These are phyloP conservation scores for Dicrostonyx torquatus DNA, from an alignment of 2,797 vertebrate genomes.

Conservation along the genomic window DNA sequence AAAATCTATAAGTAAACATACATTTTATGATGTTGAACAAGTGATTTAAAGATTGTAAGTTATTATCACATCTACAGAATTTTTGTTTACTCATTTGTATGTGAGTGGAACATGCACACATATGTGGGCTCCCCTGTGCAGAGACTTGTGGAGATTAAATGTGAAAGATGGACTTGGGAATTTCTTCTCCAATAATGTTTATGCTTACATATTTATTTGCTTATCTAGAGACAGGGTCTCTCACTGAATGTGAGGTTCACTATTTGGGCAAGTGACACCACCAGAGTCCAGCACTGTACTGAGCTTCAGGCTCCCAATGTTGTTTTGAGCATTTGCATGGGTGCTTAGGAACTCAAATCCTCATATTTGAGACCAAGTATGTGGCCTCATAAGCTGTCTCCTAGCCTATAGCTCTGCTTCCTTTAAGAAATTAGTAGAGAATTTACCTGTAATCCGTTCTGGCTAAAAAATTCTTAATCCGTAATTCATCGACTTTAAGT, in stretches of 20 bases:
- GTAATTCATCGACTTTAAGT: slow-evolving; percentile 38
- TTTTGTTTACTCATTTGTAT: background rate
- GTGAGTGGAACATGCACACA: too few species aligned
- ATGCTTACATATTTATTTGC: background rate
- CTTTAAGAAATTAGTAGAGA: background rate
- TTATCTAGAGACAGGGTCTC: background rate
- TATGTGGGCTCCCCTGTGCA: background rate
- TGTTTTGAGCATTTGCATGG: background rate
- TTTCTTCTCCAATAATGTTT: background rate
- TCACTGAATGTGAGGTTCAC: background rate
- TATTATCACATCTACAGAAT: background rate
- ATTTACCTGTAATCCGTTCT: background rate
- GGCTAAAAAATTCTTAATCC: slow-evolving; percentile 45
- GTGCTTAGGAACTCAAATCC: background rate
- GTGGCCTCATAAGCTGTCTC: background rate
- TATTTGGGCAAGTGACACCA: background rate
- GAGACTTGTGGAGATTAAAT: background rate
- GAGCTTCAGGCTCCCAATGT: background rate
- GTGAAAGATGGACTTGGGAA: background rate
- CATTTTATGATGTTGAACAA: background rate
- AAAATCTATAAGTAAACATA: slow-evolving; percentile 18
- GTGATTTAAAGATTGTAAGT: background rate
- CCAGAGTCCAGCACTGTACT: background rate
- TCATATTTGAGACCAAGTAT: background rate
- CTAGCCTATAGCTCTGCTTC: background rate